These are phyloP conservation scores for Thera britannica DNA, from an alignment of 2,888 invertebrate genomes.

Conservation along the genomic window DNA sequence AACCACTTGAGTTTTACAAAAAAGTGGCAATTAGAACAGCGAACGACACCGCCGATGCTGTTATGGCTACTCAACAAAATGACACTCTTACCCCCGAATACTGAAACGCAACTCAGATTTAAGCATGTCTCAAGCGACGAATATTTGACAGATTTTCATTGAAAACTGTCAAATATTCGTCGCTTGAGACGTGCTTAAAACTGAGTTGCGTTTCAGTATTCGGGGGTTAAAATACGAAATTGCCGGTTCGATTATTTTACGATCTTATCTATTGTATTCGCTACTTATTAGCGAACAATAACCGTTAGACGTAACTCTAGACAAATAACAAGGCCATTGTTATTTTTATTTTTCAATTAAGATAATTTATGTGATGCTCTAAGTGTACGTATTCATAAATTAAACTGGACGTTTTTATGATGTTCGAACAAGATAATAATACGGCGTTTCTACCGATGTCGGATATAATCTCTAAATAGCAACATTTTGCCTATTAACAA, in stretches of 20 bases:
- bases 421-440: not conserved
- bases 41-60: no score
- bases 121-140: no score
- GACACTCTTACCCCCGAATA: no score
- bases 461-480: not conserved
- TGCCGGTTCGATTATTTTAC: not conserved
- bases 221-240: no score
- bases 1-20: no score
- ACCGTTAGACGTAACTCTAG: not conserved
- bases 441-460: not conserved
- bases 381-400: not conserved
- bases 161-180: no score
- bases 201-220: no score
- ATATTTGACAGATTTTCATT: no score
- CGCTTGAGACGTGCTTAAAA: no score
- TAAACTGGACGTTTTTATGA: not conserved
- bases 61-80: no score
- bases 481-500: constrained; percentile 3
- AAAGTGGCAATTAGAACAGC: no score
- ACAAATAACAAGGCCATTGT: not conserved
- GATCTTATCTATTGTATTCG: not conserved
- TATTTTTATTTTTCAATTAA: not conserved
- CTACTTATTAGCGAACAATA: not conserved
- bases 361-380: not conserved
- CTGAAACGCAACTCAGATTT: no score